Percentiles rank a stretch among this genome's conserved stretches.
These are phyloP conservation scores for Ancistrus triradiatus DNA, from an alignment of 2,113 vertebrate species.

Conservation along the genomic window DNA sequence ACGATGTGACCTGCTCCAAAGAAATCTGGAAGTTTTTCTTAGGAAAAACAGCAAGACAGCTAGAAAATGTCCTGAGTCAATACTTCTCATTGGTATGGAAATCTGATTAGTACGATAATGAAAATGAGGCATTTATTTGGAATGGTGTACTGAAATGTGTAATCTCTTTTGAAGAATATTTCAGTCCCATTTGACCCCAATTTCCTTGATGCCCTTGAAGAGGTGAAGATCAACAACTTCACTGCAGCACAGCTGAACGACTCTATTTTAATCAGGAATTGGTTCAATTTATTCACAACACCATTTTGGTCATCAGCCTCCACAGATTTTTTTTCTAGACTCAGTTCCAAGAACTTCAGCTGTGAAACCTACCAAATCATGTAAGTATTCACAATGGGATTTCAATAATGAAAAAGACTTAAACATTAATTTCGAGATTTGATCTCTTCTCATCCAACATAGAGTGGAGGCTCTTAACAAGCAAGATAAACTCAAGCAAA, in stretches of 20 bases:
- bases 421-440: not conserved
- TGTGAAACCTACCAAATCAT: constrained; percentile 48
- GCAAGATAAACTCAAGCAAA: constrained; percentile 24
- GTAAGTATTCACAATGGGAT: not conserved
- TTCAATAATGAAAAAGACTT: not conserved
- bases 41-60: too few species aligned
- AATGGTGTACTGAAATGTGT: not conserved
- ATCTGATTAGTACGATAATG: not conserved
- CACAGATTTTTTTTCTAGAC: constrained; percentile 46
- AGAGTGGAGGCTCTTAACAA: constrained; percentile 44
- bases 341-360: constrained; percentile 53
- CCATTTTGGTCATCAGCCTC: constrained; percentile 46
- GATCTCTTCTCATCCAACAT: constrained; percentile 5
- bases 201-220: constrained; percentile 33
- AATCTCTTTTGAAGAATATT: not conserved
- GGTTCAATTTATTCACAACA: constrained; percentile 43
- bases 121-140: not conserved
- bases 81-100: not conserved
- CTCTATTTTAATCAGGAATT: constrained; percentile 33
- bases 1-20: not conserved
- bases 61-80: not conserved
- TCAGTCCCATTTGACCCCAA: not conserved
- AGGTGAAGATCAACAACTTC: constrained; percentile 24
- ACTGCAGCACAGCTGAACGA: not conserved
- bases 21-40: constrained; percentile 1